Evolutionary conservation across 2,888 invertebrate genomes (phyloP), one percentile per base, ranked within the genome.

Genomic region (Euphydryas editha): DNA sequence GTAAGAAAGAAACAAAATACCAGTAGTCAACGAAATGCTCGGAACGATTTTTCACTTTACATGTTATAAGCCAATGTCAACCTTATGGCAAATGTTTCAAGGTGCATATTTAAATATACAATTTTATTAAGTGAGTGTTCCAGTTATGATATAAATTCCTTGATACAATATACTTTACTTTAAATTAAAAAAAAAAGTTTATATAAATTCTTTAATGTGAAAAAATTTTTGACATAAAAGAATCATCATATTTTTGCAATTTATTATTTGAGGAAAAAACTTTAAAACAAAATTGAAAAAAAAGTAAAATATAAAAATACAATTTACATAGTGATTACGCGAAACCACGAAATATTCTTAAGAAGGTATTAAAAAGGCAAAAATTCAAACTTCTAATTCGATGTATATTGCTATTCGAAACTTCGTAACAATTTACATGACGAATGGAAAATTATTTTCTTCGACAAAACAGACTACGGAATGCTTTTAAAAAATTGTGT

Each of bases 371-470:
- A 36, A 54, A 36, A 54, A 36, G 54, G 21, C 17, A 36, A 30
- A 59, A 59, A 18, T 36, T 59, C 46, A 24, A 36, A 59, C 49
- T 11, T 37, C 47, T 49, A 56, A 61, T 60, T 44, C n/a, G 51
- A 21, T 42, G 51, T 60, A 21, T 51, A 61, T 59, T 54, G 18
- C 39, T 55, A 55, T 65, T 54, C 11, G 79, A 79, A 85, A 87
- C 80, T 86, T 81, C 73, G 73, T 78, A 86, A 88, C 85, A 88
- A 90, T 89, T 90, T 90, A 87, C 88, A 89, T 88, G 82, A 81
- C 86, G 88, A 88, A 88, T 88, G 84, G 82, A 79, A 81, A 84
- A 82, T 82, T 76, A 78, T 80, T 79, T 76, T 81, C 81, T 78
- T 78, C 49, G 21, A 78, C 79, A 84, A n/a, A 87, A 87, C 85